phyloP scores from a whole-genome alignment of 2,113 vertebrate genomes.

The Pteruthius melanotis region DNA sequence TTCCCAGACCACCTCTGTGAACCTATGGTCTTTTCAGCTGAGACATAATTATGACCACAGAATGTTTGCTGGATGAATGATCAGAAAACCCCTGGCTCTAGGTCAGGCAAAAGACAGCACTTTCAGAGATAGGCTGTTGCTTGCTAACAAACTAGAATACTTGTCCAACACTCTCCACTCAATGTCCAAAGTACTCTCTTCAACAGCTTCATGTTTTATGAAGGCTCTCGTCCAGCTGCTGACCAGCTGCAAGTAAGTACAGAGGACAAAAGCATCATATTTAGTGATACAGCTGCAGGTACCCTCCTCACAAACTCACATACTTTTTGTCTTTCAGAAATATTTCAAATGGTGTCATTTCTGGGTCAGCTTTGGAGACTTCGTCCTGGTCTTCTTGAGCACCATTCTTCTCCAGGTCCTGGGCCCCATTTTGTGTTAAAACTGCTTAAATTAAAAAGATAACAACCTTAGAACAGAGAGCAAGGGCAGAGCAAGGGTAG shows the following conservation, averaged over 20 bases:
- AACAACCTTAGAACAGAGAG: not conserved
- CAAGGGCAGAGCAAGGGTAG: not conserved
- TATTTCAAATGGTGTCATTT: slow-evolving; percentile 88
- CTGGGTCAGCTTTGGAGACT: slow-evolving; percentile 50
- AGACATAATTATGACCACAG: not conserved
- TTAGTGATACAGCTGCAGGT: not conserved
- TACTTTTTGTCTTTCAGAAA: slow-evolving; percentile 89
- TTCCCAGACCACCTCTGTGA: not conserved
- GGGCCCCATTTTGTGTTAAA: slow-evolving; percentile 67
- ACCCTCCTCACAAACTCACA: not conserved
- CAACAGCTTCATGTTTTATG: not conserved
- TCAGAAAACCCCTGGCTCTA: not conserved
- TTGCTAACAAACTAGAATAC: not conserved
- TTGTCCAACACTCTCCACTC: not conserved
- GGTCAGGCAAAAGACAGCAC: not conserved
- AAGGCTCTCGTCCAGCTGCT: not conserved
- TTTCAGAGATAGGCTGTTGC: not conserved
- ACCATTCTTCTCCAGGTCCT: slow-evolving; percentile 31
- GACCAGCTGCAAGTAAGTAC: not conserved
- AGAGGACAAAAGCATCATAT: not conserved
- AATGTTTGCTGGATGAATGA: not conserved
- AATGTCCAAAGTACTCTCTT: not conserved
- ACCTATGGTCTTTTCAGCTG: not conserved
- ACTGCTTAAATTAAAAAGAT: slow-evolving; percentile 69
- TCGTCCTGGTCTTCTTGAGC: slow-evolving; percentile 54